Percentiles rank a stretch among this genome's conserved stretches.
Conservation (phyloP, 2,797 vertebrate genomes). For the Brachyalestes nurse region DNA sequence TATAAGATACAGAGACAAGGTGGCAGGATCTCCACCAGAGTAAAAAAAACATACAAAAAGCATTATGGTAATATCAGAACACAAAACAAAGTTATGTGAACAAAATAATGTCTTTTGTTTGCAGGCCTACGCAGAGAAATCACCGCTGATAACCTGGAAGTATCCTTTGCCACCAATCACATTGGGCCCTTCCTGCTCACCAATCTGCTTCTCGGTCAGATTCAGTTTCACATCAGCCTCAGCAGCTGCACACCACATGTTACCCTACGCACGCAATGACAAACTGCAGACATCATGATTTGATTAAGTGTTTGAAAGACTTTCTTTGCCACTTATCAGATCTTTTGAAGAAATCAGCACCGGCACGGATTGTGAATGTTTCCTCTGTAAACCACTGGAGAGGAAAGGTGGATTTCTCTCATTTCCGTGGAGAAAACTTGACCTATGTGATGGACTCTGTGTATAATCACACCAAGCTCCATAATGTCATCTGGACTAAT, state of each 20-base stretch:
- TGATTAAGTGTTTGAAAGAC: background rate
- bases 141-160: slow-evolving; percentile 81
- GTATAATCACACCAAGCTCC: slow-evolving; percentile 87
- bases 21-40: too few relatives aligned
- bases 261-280: background rate
- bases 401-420: slow-evolving; percentile 74
- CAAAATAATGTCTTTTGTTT: background rate
- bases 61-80: too few relatives aligned
- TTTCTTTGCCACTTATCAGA: slow-evolving; percentile 65
- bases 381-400: slow-evolving; percentile 75
- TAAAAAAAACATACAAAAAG: too few relatives aligned
- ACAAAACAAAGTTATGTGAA: too few relatives aligned
- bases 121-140: slow-evolving; percentile 79
- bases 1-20: too few relatives aligned
- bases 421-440: slow-evolving; percentile 79
- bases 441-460: background rate
- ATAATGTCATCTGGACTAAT: slow-evolving; percentile 83
- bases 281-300: background rate
- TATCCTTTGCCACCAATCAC: slow-evolving; percentile 84
- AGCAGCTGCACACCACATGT: background rate
- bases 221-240: background rate
- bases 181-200: slow-evolving; percentile 89
- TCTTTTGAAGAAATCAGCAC: slow-evolving; percentile 77
- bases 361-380: slow-evolving; percentile 81
- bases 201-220: slow-evolving; percentile 83